Conservation (phyloP, 2,797 vertebrate species). For the Macropodus opercularis region DNA sequence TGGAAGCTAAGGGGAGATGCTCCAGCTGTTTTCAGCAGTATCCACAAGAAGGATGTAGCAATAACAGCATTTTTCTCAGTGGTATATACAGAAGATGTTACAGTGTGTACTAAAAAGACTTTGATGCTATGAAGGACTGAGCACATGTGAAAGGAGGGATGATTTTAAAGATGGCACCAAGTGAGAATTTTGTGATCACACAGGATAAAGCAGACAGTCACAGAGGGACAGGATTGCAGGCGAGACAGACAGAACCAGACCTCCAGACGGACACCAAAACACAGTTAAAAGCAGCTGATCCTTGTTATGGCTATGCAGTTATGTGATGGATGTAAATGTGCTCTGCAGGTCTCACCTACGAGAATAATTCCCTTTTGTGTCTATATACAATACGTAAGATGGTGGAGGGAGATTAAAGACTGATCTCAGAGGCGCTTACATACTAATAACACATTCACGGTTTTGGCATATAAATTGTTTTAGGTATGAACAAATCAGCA, state of each 20-base stretch:
- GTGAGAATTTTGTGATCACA: not conserved
- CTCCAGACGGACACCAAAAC: slow-evolving; percentile 43
- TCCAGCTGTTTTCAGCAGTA: slow-evolving; percentile 37
- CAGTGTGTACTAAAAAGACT: slow-evolving; percentile 3
- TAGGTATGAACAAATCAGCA: no score
- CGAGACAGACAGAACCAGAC: slow-evolving; percentile 31
- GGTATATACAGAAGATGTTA: not conserved
- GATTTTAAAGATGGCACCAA: not conserved
- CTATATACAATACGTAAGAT: slow-evolving; percentile 4
- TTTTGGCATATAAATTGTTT: no score
- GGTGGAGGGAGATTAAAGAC: slow-evolving; percentile 10
- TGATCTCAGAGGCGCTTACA: not conserved
- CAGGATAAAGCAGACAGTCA: slow-evolving; percentile 18
- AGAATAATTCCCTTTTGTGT: slow-evolving; percentile 3
- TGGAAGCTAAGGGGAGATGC: slow-evolving; percentile 13
- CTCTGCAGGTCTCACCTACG: slow-evolving; percentile 20
- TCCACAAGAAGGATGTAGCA: slow-evolving; percentile 14
- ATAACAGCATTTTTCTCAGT: not conserved
- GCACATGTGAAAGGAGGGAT: not conserved
- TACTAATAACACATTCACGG: not conserved
- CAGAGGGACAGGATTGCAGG: slow-evolving; percentile 38
- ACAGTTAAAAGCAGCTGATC: slow-evolving; percentile 53
- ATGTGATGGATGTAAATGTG: slow-evolving; percentile 47
- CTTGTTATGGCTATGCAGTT: slow-evolving; percentile 35
- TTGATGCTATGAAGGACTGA: slow-evolving; percentile 2